Percentiles rank a stretch among this genome's conserved stretches.
Conservation (phyloP, 2,888 invertebrate genomes). For the Acanthosoma haemorrhoidale region DNA sequence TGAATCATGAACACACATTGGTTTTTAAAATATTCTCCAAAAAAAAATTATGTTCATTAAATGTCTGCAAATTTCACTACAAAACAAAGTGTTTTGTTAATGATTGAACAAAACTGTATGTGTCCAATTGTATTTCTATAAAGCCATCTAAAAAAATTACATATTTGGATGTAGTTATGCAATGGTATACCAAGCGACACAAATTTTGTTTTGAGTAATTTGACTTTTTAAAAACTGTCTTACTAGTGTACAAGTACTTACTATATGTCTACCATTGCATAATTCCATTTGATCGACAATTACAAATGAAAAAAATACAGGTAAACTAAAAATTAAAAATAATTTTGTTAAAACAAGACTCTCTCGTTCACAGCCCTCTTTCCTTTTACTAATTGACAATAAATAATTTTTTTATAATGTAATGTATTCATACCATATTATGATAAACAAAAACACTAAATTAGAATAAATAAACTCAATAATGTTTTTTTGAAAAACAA, state of each 20-base stretch:
- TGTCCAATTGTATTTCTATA: too few relatives aligned
- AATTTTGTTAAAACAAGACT: conserved; percentile 26
- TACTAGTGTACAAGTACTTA: too few relatives aligned
- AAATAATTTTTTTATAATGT: conserved; percentile 17
- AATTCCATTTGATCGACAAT: too few relatives aligned
- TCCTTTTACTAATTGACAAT: conserved; percentile 26
- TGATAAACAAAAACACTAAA: background rate
- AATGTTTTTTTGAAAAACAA: background rate
- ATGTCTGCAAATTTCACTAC: background rate
- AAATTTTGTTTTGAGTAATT: too few relatives aligned
- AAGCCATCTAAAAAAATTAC: too few relatives aligned
- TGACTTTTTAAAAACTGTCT: too few relatives aligned
- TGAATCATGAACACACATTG: conserved; percentile 16
- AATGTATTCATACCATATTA: too few relatives aligned
- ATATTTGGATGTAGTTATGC: too few relatives aligned
- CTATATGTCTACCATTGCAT: too few relatives aligned
- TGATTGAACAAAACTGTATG: background rate
- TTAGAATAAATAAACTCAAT: background rate
- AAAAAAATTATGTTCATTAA: background rate
- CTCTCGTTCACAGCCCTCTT: conserved; percentile 31
- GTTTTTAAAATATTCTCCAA: background rate
- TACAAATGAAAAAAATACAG: background rate
- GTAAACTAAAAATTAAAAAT: conserved; percentile 5
- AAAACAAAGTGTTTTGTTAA: background rate
- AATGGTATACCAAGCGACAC: too few relatives aligned